A percentile compares a stretch with the other conserved stretches of the same genome.
These are phyloP conservation scores for Matsumyia berberina DNA, from an alignment of 2,888 invertebrate genomes.

Conservation along the genomic window DNA sequence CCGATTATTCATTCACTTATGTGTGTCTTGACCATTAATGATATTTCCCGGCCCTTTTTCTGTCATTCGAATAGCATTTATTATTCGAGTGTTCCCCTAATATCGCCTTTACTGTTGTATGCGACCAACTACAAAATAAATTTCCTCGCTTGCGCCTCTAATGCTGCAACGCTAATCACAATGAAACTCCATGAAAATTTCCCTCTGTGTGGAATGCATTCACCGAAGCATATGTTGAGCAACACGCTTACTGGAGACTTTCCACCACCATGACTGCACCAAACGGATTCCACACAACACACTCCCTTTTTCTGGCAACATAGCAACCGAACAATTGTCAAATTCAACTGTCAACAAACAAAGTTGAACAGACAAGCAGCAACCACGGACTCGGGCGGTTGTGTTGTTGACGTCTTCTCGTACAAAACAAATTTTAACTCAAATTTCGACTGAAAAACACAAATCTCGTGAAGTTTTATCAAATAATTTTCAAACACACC, in stretches of 20 bases:
- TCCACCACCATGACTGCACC: slow-evolving; percentile 28
- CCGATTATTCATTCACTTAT: too few species aligned
- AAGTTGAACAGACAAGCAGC: slow-evolving; percentile 68
- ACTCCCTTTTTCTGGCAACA: slow-evolving; percentile 60
- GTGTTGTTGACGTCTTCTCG: slow-evolving; percentile 56
- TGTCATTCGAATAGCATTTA: too few species aligned
- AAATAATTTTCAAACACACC: not conserved
- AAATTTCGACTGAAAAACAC: slow-evolving; percentile 27
- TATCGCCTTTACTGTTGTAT: slow-evolving; percentile 7
- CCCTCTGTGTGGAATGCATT: slow-evolving; percentile 29
- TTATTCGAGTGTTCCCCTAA: not conserved
- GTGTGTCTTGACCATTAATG: too few species aligned
- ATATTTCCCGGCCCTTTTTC: too few species aligned
- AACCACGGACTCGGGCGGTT: slow-evolving; percentile 67
- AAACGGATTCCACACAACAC: slow-evolving; percentile 45
- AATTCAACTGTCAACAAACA: slow-evolving; percentile 71
- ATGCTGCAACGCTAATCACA: not conserved
- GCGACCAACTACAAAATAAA: not conserved
- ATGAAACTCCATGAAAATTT: not conserved
- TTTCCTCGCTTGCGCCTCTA: slow-evolving; percentile 4
- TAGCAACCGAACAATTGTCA: slow-evolving; percentile 67
- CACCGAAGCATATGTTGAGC: slow-evolving; percentile 1
- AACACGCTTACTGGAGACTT: slow-evolving; percentile 7
- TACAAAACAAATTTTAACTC: slow-evolving; percentile 15
- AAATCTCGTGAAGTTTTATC: slow-evolving; percentile 9